phyloP scores from a whole-genome alignment of 2,113 vertebrate genomes.

The Eptatretus burgeri region DNA sequence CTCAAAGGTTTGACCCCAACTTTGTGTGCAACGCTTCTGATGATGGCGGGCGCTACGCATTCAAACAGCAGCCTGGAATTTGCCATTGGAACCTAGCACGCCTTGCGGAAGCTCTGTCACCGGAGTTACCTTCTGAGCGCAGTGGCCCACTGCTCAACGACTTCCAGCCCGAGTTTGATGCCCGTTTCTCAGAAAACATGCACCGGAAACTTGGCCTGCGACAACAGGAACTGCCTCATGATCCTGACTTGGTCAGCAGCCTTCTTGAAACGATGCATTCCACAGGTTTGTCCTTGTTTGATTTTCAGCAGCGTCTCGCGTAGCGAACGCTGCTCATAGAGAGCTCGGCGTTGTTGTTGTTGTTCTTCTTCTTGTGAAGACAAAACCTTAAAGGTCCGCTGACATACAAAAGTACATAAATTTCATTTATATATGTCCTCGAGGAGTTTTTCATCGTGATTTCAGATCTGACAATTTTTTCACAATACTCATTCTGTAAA shows the following conservation, averaged over 20 bases:
- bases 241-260: slow-evolving; percentile 30
- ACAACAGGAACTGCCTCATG: slow-evolving; percentile 29
- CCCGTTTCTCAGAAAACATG: slow-evolving; percentile 50
- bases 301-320: too few species aligned
- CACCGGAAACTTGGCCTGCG: slow-evolving; percentile 58
- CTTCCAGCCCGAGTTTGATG: slow-evolving; percentile 37
- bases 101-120: slow-evolving; percentile 50
- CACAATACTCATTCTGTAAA: too few species aligned
- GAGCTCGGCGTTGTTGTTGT: too few species aligned
- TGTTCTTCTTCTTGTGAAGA: too few species aligned
- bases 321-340: too few species aligned
- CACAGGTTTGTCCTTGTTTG: slow-evolving; percentile 26
- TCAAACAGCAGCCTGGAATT: slow-evolving; percentile 50
- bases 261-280: slow-evolving; percentile 64
- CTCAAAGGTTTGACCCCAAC: slow-evolving; percentile 53
- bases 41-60: slow-evolving; percentile 49
- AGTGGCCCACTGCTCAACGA: slow-evolving; percentile 32
- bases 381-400: too few species aligned
- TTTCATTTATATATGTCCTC: too few species aligned
- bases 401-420: too few species aligned
- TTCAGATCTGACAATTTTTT: too few species aligned
- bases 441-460: too few species aligned
- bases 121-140: slow-evolving; percentile 35
- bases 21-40: slow-evolving; percentile 76
- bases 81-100: slow-evolving; percentile 78